Conservation (phyloP, 23 tunicate species). For the Clavelina lepadiformis region DNA sequence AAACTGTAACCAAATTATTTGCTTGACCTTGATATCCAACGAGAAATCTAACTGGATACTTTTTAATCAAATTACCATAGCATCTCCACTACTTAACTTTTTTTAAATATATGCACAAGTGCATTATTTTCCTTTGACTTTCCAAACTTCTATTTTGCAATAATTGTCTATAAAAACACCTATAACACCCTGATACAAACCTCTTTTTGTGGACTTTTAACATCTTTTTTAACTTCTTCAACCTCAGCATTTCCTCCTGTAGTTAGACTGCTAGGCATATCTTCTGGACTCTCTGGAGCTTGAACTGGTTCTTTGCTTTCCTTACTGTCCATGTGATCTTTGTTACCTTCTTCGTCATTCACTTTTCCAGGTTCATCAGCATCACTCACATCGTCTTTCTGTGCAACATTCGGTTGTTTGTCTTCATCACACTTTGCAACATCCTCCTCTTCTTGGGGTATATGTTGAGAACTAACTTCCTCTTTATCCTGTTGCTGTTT, state of each 20-base stretch:
- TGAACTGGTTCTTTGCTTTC: background rate
- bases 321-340: background rate
- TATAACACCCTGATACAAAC: too few species aligned
- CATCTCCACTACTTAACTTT: too few species aligned
- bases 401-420: background rate
- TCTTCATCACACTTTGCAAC: background rate
- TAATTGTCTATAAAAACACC: too few species aligned
- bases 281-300: background rate
- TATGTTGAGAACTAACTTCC: background rate
- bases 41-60: too few species aligned
- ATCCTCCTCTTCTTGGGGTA: background rate
- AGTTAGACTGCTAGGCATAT: background rate
- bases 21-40: too few species aligned
- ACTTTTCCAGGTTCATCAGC: background rate
- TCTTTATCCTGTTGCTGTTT: background rate
- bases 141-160: too few species aligned
- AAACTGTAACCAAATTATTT: too few species aligned
- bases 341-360: background rate
- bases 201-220: too few species aligned
- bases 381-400: slow-evolving; percentile 2
- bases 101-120: too few species aligned
- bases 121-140: too few species aligned
- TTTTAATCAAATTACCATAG: too few species aligned
- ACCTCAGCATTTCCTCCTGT: background rate
- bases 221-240: slow-evolving; percentile 8